Evolutionary conservation across 2,888 invertebrate species (phyloP).

Genomic region (Boloria selene): DNA sequence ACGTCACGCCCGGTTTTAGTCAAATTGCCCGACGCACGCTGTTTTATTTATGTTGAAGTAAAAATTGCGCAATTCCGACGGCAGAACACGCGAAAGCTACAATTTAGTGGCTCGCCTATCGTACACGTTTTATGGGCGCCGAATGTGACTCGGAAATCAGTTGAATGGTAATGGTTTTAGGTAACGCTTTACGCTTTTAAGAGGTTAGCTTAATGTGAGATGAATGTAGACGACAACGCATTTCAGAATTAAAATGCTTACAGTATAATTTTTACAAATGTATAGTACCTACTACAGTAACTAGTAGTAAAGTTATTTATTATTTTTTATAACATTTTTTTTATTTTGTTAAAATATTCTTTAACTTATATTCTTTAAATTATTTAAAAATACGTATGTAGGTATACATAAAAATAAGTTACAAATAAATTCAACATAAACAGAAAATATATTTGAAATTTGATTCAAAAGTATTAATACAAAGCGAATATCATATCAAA

Average conservation of each 20-base stretch:
- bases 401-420: not conserved
- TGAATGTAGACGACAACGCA: not conserved
- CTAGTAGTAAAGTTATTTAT: too few relatives aligned
- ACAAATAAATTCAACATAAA: not conserved
- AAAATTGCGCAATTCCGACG: conserved; percentile 67
- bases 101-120: conserved; percentile 53
- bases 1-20: conserved; percentile 64
- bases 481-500: conserved; percentile 29
- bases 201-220: conserved; percentile 23
- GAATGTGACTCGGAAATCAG: conserved; percentile 51
- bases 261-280: too few relatives aligned
- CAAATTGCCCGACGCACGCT: conserved; percentile 69
- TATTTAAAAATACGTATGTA: too few relatives aligned
- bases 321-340: too few relatives aligned
- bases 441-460: conserved; percentile 12
- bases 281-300: too few relatives aligned
- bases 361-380: too few relatives aligned
- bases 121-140: conserved; percentile 50
- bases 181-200: conserved; percentile 29
- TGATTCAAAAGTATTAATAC: conserved; percentile 25
- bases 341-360: too few relatives aligned
- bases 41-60: conserved; percentile 74
- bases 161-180: conserved; percentile 42
- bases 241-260: conserved; percentile 2
- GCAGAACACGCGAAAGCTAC: conserved; percentile 49